phyloP scores from a whole-genome alignment of 2,797 vertebrate genomes.

The Manis crassicaudata region DNA sequence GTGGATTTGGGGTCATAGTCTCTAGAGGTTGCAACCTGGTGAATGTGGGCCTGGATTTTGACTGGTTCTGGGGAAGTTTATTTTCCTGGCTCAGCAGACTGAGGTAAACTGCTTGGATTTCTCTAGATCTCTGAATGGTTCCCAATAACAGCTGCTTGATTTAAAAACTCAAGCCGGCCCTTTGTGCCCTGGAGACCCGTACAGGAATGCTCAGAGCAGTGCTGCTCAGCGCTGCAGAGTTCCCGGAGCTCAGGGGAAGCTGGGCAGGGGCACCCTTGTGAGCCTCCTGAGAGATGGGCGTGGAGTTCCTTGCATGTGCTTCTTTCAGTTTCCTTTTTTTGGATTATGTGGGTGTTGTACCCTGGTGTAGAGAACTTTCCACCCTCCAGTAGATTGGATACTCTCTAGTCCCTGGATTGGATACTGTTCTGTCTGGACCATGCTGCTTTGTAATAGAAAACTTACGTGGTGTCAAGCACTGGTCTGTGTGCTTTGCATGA shows the following conservation, averaged over 20 bases:
- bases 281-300: neutral
- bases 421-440: too few relatives aligned
- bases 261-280: accelerated
- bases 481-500: neutral
- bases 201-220: neutral
- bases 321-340: neutral
- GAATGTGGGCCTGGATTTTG: neutral
- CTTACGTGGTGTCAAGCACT: neutral
- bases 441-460: neutral
- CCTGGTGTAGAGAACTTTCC: neutral
- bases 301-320: neutral
- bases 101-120: neutral
- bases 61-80: neutral
- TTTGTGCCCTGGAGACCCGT: neutral
- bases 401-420: neutral
- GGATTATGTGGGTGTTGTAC: neutral
- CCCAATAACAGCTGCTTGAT: neutral
- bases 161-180: neutral
- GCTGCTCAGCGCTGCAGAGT: neutral
- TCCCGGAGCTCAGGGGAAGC: neutral
- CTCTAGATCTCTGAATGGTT: neutral
- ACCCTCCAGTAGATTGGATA: neutral
- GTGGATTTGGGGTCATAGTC: neutral
- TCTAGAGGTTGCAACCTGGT: neutral
- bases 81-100: neutral